phyloP scores from a whole-genome alignment of 2,888 invertebrate species.

The Erebia epiphron region DNA sequence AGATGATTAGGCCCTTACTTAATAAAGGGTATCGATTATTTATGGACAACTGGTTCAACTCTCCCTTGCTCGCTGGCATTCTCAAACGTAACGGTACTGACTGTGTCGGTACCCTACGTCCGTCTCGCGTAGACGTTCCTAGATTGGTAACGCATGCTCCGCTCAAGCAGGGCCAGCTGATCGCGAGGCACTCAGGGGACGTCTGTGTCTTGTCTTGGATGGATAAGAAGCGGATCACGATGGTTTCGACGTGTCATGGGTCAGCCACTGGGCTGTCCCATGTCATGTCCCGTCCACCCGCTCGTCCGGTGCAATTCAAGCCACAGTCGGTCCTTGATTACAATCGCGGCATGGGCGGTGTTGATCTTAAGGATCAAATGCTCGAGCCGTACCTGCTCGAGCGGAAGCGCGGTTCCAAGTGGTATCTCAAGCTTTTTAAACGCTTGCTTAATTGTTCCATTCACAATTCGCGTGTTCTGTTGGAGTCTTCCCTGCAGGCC shows the following conservation, averaged over 20 bases:
- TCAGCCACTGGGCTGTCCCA: background rate
- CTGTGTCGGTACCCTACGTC: slow-evolving; percentile 1
- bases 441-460: slow-evolving; percentile 7
- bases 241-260: slow-evolving; percentile 8
- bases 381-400: too few species aligned
- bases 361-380: slow-evolving; percentile 16
- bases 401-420: background rate
- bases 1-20: slow-evolving; percentile 8
- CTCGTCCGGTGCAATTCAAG: background rate
- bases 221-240: background rate
- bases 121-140: background rate
- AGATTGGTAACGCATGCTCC: background rate
- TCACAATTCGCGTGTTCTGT: slow-evolving; percentile 5
- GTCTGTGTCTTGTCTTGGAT: slow-evolving; percentile 6
- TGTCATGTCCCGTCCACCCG: background rate
- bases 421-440: slow-evolving; percentile 9
- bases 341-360: slow-evolving; percentile 9
- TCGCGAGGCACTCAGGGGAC: background rate
- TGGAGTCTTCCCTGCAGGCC: too few species aligned
- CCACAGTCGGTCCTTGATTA: slow-evolving; percentile 7
- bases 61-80: too few species aligned
- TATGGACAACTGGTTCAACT: too few species aligned
- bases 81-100: background rate
- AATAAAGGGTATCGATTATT: too few species aligned
- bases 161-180: background rate